These are phyloP conservation scores for Synchiropus splendidus DNA, from an alignment of 2,113 vertebrate species.

Conservation along the genomic window DNA sequence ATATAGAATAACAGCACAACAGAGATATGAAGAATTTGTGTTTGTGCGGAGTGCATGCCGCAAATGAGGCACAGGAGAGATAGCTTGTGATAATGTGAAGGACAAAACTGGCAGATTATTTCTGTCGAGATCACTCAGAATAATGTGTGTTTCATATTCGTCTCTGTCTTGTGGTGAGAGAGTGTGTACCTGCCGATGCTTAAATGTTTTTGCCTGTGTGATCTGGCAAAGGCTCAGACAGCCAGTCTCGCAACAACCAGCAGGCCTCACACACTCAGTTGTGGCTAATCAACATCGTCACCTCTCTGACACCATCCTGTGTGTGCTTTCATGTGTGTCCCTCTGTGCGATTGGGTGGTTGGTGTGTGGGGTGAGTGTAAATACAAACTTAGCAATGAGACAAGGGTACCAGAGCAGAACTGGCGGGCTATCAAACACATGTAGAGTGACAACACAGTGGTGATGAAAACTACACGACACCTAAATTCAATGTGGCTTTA, in stretches of 20 bases:
- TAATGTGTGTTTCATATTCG: slow-evolving; percentile 19
- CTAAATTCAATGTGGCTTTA: slow-evolving; percentile 29
- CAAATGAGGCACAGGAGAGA: slow-evolving; percentile 55
- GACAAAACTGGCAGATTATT: slow-evolving; percentile 50
- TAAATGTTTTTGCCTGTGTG: slow-evolving; percentile 9
- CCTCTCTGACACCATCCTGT: slow-evolving; percentile 45
- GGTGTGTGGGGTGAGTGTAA: slow-evolving; percentile 53
- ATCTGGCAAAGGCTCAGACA: slow-evolving; percentile 32
- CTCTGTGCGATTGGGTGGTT: slow-evolving; percentile 31
- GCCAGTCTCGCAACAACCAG: slow-evolving; percentile 37
- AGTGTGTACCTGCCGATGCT: slow-evolving; percentile 4
- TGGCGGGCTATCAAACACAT: slow-evolving; percentile 35
- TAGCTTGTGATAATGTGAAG: slow-evolving; percentile 44
- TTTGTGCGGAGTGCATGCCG: slow-evolving; percentile 20
- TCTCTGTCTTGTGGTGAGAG: slow-evolving; percentile 8
- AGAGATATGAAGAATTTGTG: slow-evolving; percentile 42
- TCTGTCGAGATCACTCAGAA: slow-evolving; percentile 28
- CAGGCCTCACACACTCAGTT: slow-evolving; percentile 16
- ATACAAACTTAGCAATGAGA: slow-evolving; percentile 49
- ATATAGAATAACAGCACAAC: slow-evolving; percentile 58
- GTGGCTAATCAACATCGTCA: slow-evolving; percentile 49
- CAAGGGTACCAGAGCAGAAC: slow-evolving; percentile 54
- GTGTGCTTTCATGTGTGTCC: slow-evolving; percentile 13
- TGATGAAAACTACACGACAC: slow-evolving; percentile 37
- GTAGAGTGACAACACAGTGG: slow-evolving; percentile 19